These are phyloP conservation scores for Lasiurus cinereus DNA, from an alignment of 2,113 vertebrate genomes.

Conservation along the genomic window DNA sequence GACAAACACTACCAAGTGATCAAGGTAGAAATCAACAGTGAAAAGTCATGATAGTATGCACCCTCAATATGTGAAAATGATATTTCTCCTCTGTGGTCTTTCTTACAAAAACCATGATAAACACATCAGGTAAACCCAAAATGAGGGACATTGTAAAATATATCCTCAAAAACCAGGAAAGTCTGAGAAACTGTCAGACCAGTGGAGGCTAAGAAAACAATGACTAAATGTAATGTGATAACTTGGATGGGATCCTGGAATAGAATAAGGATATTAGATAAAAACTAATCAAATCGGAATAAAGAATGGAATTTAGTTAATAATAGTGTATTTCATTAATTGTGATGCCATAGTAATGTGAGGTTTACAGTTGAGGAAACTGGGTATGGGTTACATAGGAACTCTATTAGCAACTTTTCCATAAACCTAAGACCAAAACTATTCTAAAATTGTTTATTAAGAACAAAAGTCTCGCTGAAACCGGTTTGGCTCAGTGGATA, in stretches of 20 bases:
- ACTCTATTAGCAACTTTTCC: neutral
- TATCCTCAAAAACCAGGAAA: slow-evolving; percentile 41
- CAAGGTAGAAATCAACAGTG: neutral
- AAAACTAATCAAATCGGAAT: neutral
- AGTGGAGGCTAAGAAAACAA: neutral
- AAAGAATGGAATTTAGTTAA: neutral
- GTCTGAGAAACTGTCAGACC: neutral
- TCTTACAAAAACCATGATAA: neutral
- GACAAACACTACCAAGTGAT: neutral
- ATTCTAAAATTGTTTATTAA: neutral
- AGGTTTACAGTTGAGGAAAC: neutral
- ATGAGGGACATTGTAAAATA: neutral
- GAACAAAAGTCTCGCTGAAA: neutral
- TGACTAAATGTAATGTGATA: neutral
- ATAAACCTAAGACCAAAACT: slow-evolving; percentile 25
- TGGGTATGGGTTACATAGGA: neutral
- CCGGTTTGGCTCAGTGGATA: too few relatives aligned
- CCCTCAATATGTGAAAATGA: neutral
- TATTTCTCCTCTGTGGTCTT: neutral
- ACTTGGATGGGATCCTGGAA: neutral
- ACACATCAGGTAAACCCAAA: neutral
- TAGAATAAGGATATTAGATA: neutral
- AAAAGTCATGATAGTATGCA: neutral
- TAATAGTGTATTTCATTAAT: neutral
- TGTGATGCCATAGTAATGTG: neutral